These are phyloP conservation scores for Oryzias dopingdopingensis DNA, from an alignment of 2,797 vertebrate species.

Conservation along the genomic window DNA sequence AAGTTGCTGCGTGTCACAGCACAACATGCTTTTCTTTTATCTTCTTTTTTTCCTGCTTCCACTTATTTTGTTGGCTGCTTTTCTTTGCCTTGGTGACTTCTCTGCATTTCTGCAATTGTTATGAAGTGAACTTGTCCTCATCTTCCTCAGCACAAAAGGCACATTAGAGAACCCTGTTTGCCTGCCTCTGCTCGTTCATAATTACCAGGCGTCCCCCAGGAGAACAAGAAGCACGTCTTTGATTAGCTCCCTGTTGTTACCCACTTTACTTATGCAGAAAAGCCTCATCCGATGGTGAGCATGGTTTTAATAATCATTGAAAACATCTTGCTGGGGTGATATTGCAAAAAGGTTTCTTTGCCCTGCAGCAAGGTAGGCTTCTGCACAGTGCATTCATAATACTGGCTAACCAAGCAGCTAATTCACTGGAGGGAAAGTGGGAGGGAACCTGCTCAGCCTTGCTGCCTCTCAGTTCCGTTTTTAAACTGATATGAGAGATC, in stretches of 20 bases:
- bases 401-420: conserved; percentile 21
- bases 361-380: conserved; percentile 32
- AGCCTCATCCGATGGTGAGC: conserved; percentile 44
- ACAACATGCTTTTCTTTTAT: conserved; percentile 14
- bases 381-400: background rate
- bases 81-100: conserved; percentile 34
- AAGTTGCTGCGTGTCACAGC: conserved; percentile 28
- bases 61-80: conserved; percentile 38
- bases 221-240: conserved; percentile 56
- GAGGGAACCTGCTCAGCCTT: conserved; percentile 11
- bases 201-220: conserved; percentile 67
- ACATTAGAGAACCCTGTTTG: conserved; percentile 59
- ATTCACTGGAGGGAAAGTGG: conserved; percentile 1
- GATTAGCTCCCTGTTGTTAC: conserved; percentile 68
- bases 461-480: conserved; percentile 25
- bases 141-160: conserved; percentile 58
- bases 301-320: conserved; percentile 60
- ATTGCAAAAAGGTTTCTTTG: conserved; percentile 52
- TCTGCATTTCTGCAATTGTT: conserved; percentile 44
- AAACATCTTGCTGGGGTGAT: conserved; percentile 56
- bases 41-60: conserved; percentile 29
- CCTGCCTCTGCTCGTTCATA: conserved; percentile 64
- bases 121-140: conserved; percentile 41
- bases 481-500: conserved; percentile 21
- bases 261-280: conserved; percentile 66